Evolutionary conservation across 2,888 invertebrate species (phyloP), one percentile per base, ranked within the genome.

Genomic region (Euplexia lucipara): DNA sequence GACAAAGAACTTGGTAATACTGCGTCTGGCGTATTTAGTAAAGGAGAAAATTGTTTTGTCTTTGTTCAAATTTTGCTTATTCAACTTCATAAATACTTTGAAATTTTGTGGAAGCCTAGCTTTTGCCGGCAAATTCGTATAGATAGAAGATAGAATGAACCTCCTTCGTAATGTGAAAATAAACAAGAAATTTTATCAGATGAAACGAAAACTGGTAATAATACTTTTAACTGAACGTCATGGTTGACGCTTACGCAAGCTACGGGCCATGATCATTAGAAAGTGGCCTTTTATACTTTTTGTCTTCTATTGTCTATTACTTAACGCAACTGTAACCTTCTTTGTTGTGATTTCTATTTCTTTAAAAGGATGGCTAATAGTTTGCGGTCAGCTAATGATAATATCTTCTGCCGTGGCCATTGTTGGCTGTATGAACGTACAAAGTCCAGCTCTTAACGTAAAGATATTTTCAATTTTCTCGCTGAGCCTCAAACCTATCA

Each of bases 191-290:
- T 75, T 14, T 44, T 69, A 75, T 67, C 76, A 64, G 70, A 78
- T 79, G 72, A 79, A 70, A 69, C 42, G 12, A 47, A 79, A 73
- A 70, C 45, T 16, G 30, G 51, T 44, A 48, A 39, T 48, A 75
- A 80, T 79, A 75, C 61, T 63, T 54, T 65, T 62, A 62, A 54
- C 49, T 37, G 22, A 69, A 75, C 68, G 76, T 74, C 79, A 76
- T 66, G 76, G 63, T 51, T 16, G 52, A 32, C 44, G 72, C 68
- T 70, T 73, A 71, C 80, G 67, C 76, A 77, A 78, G 66, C 51
- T 69, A 70, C 84, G 76, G 84, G 83, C 86, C 83, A 83, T 72
- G 80, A 85, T 84, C 85, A 85, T 87, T 88, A 88, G 90, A 89
- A 90, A 90, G 89, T 85, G 69, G 67, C 68, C 74, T 78, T 81